Conservation (phyloP, 2,888 invertebrate species). For the Ligdia adustata region DNA sequence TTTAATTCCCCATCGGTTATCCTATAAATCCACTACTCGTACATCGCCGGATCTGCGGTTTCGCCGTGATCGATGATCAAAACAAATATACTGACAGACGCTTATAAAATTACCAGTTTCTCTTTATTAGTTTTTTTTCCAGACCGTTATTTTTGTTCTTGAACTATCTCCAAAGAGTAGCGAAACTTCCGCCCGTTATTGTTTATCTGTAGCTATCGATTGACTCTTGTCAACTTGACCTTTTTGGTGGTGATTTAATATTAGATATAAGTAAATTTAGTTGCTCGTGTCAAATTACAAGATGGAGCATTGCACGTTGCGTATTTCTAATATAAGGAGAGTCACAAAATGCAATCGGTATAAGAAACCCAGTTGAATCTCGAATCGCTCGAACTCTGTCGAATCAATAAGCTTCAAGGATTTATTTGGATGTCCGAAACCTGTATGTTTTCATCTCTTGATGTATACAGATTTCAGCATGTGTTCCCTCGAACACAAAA, state of each 20-base stretch:
- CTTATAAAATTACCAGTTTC: slow-evolving; percentile 39
- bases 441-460: no score
- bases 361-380: no score
- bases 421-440: no score
- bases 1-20: slow-evolving; percentile 16
- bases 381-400: no score
- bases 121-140: slow-evolving; percentile 37
- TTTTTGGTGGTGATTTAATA: neutral
- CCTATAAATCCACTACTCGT: slow-evolving; percentile 31
- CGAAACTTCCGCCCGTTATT: slow-evolving; percentile 11
- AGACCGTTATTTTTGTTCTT: slow-evolving; percentile 29
- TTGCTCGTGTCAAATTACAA: no score
- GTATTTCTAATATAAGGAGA: no score
- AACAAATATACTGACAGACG: slow-evolving; percentile 37
- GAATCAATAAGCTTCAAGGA: no score
- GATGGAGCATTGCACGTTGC: no score
- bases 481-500: no score
- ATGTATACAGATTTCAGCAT: no score
- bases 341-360: no score
- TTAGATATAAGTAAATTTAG: neutral
- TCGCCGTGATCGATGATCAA: slow-evolving; percentile 39
- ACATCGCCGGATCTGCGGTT: slow-evolving; percentile 25
- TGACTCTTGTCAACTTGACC: slow-evolving; percentile 3
- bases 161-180: slow-evolving; percentile 23
- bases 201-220: slow-evolving; percentile 21